Evolutionary conservation across 92 coral and sea anemone species (phyloP).

Genomic region (Umimayanthus kanabou): DNA sequence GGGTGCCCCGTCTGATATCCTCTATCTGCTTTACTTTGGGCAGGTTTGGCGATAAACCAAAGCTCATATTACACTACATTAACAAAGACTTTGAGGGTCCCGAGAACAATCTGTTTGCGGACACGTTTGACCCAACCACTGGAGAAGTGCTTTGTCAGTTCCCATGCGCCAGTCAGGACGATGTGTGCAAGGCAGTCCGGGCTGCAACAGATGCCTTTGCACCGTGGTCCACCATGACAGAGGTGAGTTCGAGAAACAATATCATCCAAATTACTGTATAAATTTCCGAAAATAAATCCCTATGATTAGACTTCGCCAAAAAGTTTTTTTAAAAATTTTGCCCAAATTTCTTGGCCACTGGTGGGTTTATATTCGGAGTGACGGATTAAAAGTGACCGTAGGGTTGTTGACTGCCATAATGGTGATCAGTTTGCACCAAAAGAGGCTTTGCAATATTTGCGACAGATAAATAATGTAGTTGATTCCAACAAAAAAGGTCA

Average conservation of each 20-base stretch:
- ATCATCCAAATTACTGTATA: not conserved
- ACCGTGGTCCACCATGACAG: not conserved
- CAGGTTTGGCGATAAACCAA: slow-evolving; percentile 14
- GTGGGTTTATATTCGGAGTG: too few species aligned
- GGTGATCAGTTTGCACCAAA: too few species aligned
- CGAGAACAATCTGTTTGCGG: slow-evolving; percentile 27
- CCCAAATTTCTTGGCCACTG: not conserved
- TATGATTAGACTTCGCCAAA: not conserved
- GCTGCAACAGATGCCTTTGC: slow-evolving; percentile 9
- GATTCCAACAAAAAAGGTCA: too few species aligned
- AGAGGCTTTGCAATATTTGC: too few species aligned
- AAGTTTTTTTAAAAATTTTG: not conserved
- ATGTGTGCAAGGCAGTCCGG: slow-evolving; percentile 16
- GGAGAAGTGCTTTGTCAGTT: slow-evolving; percentile 23
- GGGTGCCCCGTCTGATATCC: too few species aligned
- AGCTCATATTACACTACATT: slow-evolving; percentile 22
- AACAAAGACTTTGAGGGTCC: slow-evolving; percentile 36
- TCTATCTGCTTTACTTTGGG: not conserved
- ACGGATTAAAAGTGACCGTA: too few species aligned
- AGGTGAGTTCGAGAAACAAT: not conserved
- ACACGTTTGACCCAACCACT: slow-evolving; percentile 10
- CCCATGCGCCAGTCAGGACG: slow-evolving; percentile 7
- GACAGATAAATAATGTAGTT: too few species aligned
- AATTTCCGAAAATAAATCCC: not conserved
- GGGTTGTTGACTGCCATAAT: too few species aligned